These are phyloP conservation scores for Ageneiosus marmoratus DNA, from an alignment of 2,113 vertebrate species.

Conservation along the genomic window DNA sequence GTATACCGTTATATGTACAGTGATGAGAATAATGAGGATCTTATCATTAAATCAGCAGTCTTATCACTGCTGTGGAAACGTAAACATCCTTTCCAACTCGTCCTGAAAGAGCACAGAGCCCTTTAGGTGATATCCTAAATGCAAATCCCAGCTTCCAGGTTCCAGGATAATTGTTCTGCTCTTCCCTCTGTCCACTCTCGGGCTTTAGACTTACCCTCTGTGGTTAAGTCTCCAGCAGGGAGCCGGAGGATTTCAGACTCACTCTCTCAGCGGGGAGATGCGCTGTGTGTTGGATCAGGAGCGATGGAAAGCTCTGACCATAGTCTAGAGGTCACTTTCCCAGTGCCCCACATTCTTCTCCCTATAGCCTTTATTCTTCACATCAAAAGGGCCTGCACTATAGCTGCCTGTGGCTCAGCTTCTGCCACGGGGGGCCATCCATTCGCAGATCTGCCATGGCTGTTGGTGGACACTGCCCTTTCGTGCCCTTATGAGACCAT, in stretches of 20 bases:
- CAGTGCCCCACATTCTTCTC: constrained; percentile 53
- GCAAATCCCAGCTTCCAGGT: constrained; percentile 22
- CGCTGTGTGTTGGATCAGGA: constrained; percentile 22
- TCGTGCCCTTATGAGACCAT: constrained; percentile 21
- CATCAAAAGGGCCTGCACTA: constrained; percentile 51
- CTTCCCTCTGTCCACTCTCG: neutral
- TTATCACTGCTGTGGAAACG: neutral
- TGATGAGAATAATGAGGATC: neutral
- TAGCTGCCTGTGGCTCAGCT: constrained; percentile 40
- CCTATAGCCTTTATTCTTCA: constrained; percentile 49
- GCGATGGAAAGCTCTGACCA: constrained; percentile 47
- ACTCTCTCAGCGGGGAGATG: constrained; percentile 41
- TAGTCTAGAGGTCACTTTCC: constrained; percentile 65
- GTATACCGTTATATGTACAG: neutral
- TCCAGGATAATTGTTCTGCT: constrained; percentile 14
- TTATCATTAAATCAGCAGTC: neutral
- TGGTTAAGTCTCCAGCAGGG: constrained; percentile 46
- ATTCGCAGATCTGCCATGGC: constrained; percentile 44
- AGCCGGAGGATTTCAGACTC: constrained; percentile 34
- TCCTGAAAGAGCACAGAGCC: neutral
- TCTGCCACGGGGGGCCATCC: constrained; percentile 44
- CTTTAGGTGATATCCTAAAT: constrained; percentile 24
- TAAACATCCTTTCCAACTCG: constrained; percentile 13
- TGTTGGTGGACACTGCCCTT: constrained; percentile 47
- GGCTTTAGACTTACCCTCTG: constrained; percentile 17